Percentiles rank a stretch among this genome's conserved stretches.
phyloP scores from a whole-genome alignment of 2,888 invertebrate genomes.

The Eristalis arbustorum region DNA sequence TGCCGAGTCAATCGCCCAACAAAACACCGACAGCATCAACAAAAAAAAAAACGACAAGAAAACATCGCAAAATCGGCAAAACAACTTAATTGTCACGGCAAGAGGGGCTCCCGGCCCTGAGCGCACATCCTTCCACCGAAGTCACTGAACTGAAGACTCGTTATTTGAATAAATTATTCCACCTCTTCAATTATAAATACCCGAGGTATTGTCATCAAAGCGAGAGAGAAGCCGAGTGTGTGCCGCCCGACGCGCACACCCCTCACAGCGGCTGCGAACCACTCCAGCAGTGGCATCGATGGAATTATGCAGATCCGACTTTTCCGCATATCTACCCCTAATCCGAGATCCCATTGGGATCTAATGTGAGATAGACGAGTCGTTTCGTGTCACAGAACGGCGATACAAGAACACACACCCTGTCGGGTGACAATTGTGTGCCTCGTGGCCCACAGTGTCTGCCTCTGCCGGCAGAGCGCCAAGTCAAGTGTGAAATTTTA shows the following conservation, averaged over 20 bases:
- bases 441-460: constrained; percentile 11
- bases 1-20: constrained; percentile 38
- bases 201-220: constrained; percentile 47
- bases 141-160: constrained; percentile 44
- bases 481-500: constrained; percentile 81
- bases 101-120: background rate
- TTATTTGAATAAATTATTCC: constrained; percentile 73
- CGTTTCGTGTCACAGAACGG: constrained; percentile 39
- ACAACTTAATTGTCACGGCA: constrained; percentile 62
- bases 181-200: constrained; percentile 73
- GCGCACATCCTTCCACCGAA: constrained; percentile 35
- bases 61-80: constrained; percentile 37
- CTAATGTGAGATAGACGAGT: constrained; percentile 65
- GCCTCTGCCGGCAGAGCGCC: constrained; percentile 61
- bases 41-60: background rate
- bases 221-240: constrained; percentile 19
- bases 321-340: constrained; percentile 71
- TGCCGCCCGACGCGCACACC: constrained; percentile 48
- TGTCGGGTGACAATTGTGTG: constrained; percentile 39
- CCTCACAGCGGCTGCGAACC: background rate
- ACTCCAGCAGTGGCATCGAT: constrained; percentile 31
- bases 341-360: constrained; percentile 65
- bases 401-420: constrained; percentile 24
- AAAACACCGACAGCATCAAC: constrained; percentile 6
- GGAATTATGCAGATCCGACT: constrained; percentile 71